These are phyloP conservation scores for Seriola dumerili DNA, from an alignment of 2,113 vertebrate species.

Conservation along the genomic window DNA sequence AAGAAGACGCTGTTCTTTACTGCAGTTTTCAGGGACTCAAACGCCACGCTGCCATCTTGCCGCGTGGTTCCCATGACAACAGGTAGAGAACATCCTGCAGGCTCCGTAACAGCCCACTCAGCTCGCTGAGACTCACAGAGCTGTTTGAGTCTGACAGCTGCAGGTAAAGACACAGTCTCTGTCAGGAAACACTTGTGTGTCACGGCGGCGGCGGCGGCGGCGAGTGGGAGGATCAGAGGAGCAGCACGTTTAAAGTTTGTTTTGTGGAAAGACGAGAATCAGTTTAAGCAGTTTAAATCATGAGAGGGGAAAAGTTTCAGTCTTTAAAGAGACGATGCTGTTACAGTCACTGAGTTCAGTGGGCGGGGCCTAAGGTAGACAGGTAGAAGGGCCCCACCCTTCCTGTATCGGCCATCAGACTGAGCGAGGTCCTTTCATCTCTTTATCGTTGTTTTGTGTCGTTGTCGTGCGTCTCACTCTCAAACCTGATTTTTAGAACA, in stretches of 20 bases:
- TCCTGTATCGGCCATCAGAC: too few relatives aligned
- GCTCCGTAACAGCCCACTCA: background rate
- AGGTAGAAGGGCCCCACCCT: too few relatives aligned
- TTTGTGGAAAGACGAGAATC: background rate
- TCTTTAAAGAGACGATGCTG: too few relatives aligned
- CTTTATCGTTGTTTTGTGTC: too few relatives aligned
- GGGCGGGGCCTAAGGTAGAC: too few relatives aligned
- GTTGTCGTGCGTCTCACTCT: too few relatives aligned
- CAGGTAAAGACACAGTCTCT: background rate
- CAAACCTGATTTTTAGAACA: too few relatives aligned
- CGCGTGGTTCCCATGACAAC: slow-evolving; percentile 35
- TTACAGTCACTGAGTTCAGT: too few relatives aligned
- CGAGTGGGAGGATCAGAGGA: slow-evolving; percentile 2
- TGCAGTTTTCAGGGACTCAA: background rate
- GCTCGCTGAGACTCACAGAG: background rate
- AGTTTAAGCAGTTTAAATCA: background rate
- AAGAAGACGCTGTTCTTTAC: slow-evolving; percentile 1
- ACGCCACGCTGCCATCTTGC: background rate
- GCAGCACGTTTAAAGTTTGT: background rate
- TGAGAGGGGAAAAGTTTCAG: background rate
- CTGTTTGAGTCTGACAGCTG: slow-evolving; percentile 1
- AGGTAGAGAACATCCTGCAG: slow-evolving; percentile 23
- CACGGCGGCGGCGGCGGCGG: background rate
- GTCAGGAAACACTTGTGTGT: background rate
- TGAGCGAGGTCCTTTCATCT: too few relatives aligned